Percentiles rank a stretch among this genome's conserved stretches.
These are phyloP conservation scores for Trachelus tabidus DNA, from an alignment of 2,888 invertebrate genomes.

Conservation along the genomic window DNA sequence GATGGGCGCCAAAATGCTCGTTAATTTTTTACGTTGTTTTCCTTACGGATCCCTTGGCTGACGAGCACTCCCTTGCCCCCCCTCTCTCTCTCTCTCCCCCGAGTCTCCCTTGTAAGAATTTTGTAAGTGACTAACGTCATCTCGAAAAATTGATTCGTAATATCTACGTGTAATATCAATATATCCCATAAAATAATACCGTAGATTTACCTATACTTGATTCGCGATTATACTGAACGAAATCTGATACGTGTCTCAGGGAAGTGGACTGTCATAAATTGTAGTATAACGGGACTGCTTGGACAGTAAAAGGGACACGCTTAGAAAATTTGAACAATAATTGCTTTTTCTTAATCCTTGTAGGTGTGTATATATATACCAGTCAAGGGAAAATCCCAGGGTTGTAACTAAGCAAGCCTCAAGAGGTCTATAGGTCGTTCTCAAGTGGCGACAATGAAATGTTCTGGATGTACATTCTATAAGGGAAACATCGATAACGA, in stretches of 20 bases:
- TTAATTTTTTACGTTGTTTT: slow-evolving; percentile 33
- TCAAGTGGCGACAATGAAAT: background rate
- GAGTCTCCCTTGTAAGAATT: background rate
- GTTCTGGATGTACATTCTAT: background rate
- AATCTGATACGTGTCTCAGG: background rate
- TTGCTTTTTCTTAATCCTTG: background rate
- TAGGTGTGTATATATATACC: background rate
- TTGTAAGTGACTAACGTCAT: background rate
- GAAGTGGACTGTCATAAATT: background rate
- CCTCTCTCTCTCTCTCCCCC: background rate
- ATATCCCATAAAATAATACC: background rate
- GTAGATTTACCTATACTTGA: background rate
- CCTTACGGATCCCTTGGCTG: slow-evolving; percentile 4
- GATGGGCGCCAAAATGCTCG: slow-evolving; percentile 46
- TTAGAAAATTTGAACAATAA: background rate
- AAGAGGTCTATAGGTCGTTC: background rate
- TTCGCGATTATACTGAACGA: background rate
- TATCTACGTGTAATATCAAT: background rate
- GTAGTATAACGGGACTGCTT: background rate
- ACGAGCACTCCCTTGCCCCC: background rate
- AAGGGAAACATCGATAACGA: background rate
- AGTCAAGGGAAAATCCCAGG: background rate
- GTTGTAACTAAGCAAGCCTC: background rate
- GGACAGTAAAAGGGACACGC: background rate
- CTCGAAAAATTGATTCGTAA: background rate